Evolutionary conservation across 2,797 vertebrate genomes (phyloP), one percentile per base, ranked within the genome.

Genomic region (Oreonectes daqikongensis): DNA sequence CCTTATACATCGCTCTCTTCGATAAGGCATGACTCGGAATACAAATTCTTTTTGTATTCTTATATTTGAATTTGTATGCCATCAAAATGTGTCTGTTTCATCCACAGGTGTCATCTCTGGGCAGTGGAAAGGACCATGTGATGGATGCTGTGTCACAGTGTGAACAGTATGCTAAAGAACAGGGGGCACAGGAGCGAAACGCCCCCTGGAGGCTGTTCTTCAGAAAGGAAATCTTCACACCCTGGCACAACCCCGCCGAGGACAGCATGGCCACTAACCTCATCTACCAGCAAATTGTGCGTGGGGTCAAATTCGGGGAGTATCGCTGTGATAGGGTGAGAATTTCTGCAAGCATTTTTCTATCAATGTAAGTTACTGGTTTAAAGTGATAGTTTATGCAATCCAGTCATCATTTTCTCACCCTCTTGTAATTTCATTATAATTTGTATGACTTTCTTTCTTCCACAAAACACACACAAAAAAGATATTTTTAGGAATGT

Each of bases 121-220:
- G 97, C 80, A 99, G 97, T 0, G 95, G 97, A 64, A 96, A 93
- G 0, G 97, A 99, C 87, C 96, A 99, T 0, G 96, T 99, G 83
- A 99, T 99, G 97, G 97, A 99, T 0, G 97, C 97, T 0, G 95
- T 99, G 81, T 99, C 97, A 0, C 97, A 99, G 85, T 99, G 97
- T 0, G 97, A 99, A 82, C 97, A 99, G 85, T 99, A 98, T 0
- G 97, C 97, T 38, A 99, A 99, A 86, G 97, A 99, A 87, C 97
- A 98, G 87, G 97, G 97, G 0, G 97, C 97, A 0, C 97, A 98
- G 92, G 97, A 99, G 83, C 93, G 97, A 77, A 99, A 98, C 0
- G 97, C 97, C 0, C 98, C 98, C 0, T 99, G 98, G 98, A 88
- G 97, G 66, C 93, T 99, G 40, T 99, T 99, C 91, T 99, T 97